A percentile compares a stretch with the other conserved stretches of the same genome.
phyloP scores from a whole-genome alignment of 1,140 invertebrate genomes.

The Polypedilum vanderplanki region DNA sequence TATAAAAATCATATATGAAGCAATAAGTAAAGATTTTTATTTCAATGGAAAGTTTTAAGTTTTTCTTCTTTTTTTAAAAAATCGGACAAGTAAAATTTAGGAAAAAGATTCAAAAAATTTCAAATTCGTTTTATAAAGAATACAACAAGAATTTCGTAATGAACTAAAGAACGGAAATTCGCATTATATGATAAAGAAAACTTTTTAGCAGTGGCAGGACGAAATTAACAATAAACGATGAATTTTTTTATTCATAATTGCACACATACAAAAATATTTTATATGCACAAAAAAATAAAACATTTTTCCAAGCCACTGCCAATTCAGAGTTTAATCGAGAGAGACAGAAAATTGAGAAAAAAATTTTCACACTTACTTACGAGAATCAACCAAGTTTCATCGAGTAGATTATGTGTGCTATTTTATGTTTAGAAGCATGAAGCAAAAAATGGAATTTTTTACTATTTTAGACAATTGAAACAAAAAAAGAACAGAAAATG shows the following conservation, averaged over 20 bases:
- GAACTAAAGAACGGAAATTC: not conserved
- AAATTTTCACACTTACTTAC: not conserved
- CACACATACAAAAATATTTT: not conserved
- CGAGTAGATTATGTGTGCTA: conserved; percentile 24
- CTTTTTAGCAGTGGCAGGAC: not conserved
- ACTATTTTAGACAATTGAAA: conserved; percentile 1
- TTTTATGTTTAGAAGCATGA: not conserved
- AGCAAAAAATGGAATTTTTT: not conserved
- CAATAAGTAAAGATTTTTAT: too few species aligned
- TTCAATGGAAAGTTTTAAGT: too few species aligned
- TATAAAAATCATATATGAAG: too few species aligned
- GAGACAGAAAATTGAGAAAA: not conserved
- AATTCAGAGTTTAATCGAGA: not conserved
- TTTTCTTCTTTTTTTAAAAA: too few species aligned
- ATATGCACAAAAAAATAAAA: not conserved
- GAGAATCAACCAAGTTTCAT: not conserved
- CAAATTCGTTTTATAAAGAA: not conserved
- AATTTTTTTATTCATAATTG: not conserved
- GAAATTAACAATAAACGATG: not conserved
- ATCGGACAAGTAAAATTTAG: too few species aligned
- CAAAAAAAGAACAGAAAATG: not conserved
- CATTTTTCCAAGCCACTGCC: conserved; percentile 9
- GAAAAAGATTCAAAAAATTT: too few species aligned
- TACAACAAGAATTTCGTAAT: not conserved
- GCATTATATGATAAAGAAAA: too few species aligned